Percentiles rank a stretch among this genome's conserved stretches.
These are phyloP conservation scores for Terrapene triunguis DNA, from an alignment of 2,113 vertebrate species.

Conservation along the genomic window DNA sequence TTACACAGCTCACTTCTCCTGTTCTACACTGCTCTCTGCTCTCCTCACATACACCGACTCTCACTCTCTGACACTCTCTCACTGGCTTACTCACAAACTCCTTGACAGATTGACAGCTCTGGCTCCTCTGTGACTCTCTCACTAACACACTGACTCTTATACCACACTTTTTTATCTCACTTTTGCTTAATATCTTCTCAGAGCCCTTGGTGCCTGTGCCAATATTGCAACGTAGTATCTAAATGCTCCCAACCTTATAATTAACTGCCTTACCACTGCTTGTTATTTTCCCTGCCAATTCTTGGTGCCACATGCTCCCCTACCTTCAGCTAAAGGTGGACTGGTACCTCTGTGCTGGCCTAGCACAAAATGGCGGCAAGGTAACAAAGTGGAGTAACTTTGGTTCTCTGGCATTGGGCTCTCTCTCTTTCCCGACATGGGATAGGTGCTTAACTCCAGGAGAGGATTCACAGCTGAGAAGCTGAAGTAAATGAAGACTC, in stretches of 20 bases:
- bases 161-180: not conserved
- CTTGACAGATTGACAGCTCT: not conserved
- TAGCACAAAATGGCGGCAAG: not conserved
- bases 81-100: too few relatives aligned
- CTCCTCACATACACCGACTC: not conserved
- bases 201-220: not conserved
- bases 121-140: not conserved
- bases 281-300: not conserved
- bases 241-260: not conserved
- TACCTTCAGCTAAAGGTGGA: not conserved
- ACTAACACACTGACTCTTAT: not conserved
- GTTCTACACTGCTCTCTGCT: not conserved
- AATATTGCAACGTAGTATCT: not conserved
- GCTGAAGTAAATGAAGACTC: not conserved
- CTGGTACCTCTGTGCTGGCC: not conserved
- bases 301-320: not conserved
- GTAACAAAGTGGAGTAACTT: not conserved
- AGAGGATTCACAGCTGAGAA: not conserved
- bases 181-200: not conserved
- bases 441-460: not conserved
- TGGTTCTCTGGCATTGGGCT: not conserved
- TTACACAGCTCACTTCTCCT: not conserved
- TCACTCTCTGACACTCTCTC: not conserved
- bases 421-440: not conserved
- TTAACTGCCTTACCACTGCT: not conserved